phyloP scores from a whole-genome alignment of 1,140 invertebrate genomes.

The Mesaphorura yosii region DNA sequence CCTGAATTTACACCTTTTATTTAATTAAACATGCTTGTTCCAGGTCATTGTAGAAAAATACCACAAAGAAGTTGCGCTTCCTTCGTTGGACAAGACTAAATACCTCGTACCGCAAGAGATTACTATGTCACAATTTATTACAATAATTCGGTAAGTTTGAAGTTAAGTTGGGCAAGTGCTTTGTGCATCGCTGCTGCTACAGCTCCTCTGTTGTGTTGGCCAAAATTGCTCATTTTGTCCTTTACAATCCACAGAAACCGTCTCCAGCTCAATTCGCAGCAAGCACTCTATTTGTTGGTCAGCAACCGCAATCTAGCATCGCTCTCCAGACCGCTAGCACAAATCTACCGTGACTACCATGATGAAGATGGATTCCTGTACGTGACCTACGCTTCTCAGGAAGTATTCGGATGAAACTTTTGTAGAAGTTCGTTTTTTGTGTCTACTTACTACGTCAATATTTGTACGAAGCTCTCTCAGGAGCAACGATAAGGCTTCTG shows the following conservation, averaged over 20 bases:
- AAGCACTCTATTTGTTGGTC: conserved; percentile 68
- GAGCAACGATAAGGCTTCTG: too few relatives aligned
- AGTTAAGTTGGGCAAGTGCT: neutral
- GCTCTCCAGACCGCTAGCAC: conserved; percentile 62
- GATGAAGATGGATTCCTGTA: conserved; percentile 73
- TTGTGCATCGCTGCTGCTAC: too few relatives aligned
- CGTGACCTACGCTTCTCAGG: conserved; percentile 74
- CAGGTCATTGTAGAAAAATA: conserved; percentile 62
- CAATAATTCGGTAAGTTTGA: conserved; percentile 53
- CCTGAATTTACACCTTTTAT: too few relatives aligned
- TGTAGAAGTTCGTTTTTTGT: too few relatives aligned
- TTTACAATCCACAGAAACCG: conserved; percentile 22
- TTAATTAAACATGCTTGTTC: conserved; percentile 16
- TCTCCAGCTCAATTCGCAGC: conserved; percentile 34
- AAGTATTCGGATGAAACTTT: conserved; percentile 57
- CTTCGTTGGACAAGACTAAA: conserved; percentile 58
- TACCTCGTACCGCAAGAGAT: conserved; percentile 67
- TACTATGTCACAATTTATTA: conserved; percentile 64
- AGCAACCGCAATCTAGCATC: conserved; percentile 69
- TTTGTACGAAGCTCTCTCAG: too few relatives aligned
- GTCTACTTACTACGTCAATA: too few relatives aligned
- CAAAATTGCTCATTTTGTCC: neutral
- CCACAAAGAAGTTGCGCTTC: conserved; percentile 53
- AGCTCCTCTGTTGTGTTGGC: too few relatives aligned
- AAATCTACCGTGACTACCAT: conserved; percentile 61